A percentile compares a stretch with the other conserved stretches of the same genome.
These are phyloP conservation scores for Galeopsomyia nigrocyanea DNA, from an alignment of 2,888 invertebrate species.

Conservation along the genomic window DNA sequence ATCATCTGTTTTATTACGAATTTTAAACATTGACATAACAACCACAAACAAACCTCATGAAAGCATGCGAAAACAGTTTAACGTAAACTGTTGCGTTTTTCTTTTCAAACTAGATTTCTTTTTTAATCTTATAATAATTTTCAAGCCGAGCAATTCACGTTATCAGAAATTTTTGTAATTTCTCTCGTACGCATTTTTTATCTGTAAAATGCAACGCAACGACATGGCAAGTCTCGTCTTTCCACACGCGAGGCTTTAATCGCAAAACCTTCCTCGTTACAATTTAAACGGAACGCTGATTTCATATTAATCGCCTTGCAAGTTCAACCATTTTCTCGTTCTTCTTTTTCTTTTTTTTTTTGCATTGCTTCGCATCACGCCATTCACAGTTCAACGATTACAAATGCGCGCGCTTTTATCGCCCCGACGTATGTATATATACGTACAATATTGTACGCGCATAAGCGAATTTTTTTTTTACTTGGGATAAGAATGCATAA, in stretches of 20 bases:
- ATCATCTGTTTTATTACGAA: conserved; percentile 28
- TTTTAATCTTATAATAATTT: no score
- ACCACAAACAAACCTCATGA: conserved; percentile 1
- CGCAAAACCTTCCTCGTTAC: neutral
- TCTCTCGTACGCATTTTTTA: no score
- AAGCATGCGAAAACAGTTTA: conserved; percentile 2
- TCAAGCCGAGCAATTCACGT: no score
- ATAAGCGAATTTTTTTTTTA: conserved; percentile 20
- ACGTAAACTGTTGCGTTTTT: neutral
- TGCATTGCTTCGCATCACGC: conserved; percentile 29
- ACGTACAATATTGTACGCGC: neutral
- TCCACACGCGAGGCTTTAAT: neutral
- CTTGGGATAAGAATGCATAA: neutral
- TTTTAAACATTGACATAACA: conserved; percentile 26
- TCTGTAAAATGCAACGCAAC: neutral
- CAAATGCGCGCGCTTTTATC: conserved; percentile 8
- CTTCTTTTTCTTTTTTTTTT: neutral
- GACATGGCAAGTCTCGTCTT: conserved; percentile 15
- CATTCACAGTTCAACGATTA: conserved; percentile 28
- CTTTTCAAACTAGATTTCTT: no score
- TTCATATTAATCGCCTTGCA: conserved; percentile 16
- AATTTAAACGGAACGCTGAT: conserved; percentile 27
- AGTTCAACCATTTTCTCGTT: conserved; percentile 15
- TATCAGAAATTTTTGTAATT: no score
- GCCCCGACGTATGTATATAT: neutral